A percentile compares a stretch with the other conserved stretches of the same genome.
Evolutionary conservation across 2,113 vertebrate genomes (phyloP).

Genomic region (Romanogobio albipinnatus): DNA sequence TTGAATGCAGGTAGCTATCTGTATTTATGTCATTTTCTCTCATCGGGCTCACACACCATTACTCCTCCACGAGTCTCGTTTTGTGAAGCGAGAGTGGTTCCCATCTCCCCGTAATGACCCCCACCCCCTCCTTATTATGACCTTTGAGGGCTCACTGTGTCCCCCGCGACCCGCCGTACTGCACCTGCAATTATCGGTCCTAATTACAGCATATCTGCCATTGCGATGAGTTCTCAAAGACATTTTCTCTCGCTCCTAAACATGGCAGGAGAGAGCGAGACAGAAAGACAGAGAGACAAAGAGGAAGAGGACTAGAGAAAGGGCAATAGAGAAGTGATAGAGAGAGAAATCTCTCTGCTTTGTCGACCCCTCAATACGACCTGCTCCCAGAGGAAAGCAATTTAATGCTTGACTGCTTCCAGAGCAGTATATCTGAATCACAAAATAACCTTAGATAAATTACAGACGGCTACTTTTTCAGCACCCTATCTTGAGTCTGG

Average conservation of each 20-base stretch:
- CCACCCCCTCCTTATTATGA: conserved; percentile 52
- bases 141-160: conserved; percentile 60
- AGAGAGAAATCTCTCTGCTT: conserved; percentile 62
- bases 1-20: not conserved
- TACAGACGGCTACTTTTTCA: conserved; percentile 75
- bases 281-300: conserved; percentile 40
- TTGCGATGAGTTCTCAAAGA: conserved; percentile 70
- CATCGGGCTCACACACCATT: conserved; percentile 12
- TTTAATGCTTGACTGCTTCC: conserved; percentile 82
- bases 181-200: conserved; percentile 61
- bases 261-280: conserved; percentile 50
- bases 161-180: conserved; percentile 55
- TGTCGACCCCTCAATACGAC: conserved; percentile 74
- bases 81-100: conserved; percentile 19
- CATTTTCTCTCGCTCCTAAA: conserved; percentile 48
- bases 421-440: conserved; percentile 79
- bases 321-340: conserved; percentile 38
- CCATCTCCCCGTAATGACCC: conserved; percentile 49
- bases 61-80: conserved; percentile 17
- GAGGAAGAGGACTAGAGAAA: conserved; percentile 32
- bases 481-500: conserved; percentile 72
- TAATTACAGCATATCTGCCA: conserved; percentile 70
- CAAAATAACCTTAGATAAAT: conserved; percentile 82
- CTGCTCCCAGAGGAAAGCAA: conserved; percentile 84
- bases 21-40: conserved; percentile 4